Evolutionary conservation across 1,140 invertebrate species (phyloP), one percentile per base, ranked within the genome.

Genomic region (Heliconius himera): DNA sequence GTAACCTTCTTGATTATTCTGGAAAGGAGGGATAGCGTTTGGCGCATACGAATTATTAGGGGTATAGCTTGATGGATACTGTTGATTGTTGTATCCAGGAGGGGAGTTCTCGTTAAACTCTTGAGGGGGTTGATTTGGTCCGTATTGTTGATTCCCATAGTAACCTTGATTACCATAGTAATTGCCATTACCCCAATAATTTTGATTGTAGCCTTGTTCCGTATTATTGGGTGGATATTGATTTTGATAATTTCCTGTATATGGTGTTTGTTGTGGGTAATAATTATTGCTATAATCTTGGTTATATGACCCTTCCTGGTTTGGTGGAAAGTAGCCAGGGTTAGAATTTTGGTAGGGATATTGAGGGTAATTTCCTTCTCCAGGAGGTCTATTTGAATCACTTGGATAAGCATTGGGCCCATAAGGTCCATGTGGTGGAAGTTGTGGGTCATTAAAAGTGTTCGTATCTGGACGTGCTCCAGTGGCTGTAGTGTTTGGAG

Each of bases 401-500:
- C 79, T 82, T n/a, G 81, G 78, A 36, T 81, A 82, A 41, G 76
- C 33, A 56, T 80, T 78, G 18, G 81, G 81, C 9, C 87, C 89
- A 73, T 90, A 90, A 8, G 88, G 86, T 2, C 84, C 85, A 36
- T 91, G 89, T 11, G 90, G 85, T 20, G 89, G 85, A 60, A 86
- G 91, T 5, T 80, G 83, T 11, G 84, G 41, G 41, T 88, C 89
- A 9, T 82, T 78, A 71, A 85, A 88, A 8, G 82, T 71, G 18
- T 81, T 81, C 0, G 84, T 29, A 6, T 92, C 89, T 73, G 80
- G 83, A n/a, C 85, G 84, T 20, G 75, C 76, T 16, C 79, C 78
- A 0, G 89, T 72, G 20, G 85, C 88, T 29, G 89, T 90, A n/a
- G 95, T 95, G 80, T 96, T 96, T 2, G 96, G 96, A 51, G 95